These are phyloP conservation scores for Pygocentrus nattereri DNA, from an alignment of 2,797 vertebrate species.

Conservation along the genomic window DNA sequence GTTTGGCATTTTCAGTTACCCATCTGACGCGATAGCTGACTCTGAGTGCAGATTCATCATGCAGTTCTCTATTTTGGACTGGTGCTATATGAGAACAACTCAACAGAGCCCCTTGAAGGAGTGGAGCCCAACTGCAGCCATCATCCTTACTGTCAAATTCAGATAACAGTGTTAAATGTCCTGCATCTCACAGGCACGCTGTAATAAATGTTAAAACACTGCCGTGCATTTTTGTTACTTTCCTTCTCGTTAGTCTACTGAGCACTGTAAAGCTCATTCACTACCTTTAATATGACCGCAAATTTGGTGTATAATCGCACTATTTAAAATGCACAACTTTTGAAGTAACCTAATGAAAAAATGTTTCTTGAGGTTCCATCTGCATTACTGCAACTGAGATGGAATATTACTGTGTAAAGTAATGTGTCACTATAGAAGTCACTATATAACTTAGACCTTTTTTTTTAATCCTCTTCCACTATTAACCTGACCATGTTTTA, in stretches of 20 bases:
- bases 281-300: no score
- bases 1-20: constrained; percentile 59
- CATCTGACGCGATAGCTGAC: constrained; percentile 65
- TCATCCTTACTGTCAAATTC: constrained; percentile 72
- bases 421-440: not conserved
- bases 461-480: not conserved
- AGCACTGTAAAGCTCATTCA: not conserved
- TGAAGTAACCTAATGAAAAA: no score
- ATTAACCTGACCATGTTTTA: constrained; percentile 28
- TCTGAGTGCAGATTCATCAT: constrained; percentile 68
- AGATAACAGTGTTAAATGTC: constrained; percentile 61
- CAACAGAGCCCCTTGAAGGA: constrained; percentile 66
- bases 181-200: not conserved
- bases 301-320: no score
- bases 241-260: not conserved
- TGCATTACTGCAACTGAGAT: not conserved
- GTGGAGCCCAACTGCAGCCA: constrained; percentile 30
- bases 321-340: no score
- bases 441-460: not conserved
- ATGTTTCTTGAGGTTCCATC: not conserved
- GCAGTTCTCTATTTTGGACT: constrained; percentile 74
- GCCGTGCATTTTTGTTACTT: not conserved
- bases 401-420: no score
- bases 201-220: not conserved
- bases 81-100: constrained; percentile 69